Evolutionary conservation across 2,113 vertebrate species (phyloP), one percentile per base, ranked within the genome.

Genomic region (Catharus minimus): DNA sequence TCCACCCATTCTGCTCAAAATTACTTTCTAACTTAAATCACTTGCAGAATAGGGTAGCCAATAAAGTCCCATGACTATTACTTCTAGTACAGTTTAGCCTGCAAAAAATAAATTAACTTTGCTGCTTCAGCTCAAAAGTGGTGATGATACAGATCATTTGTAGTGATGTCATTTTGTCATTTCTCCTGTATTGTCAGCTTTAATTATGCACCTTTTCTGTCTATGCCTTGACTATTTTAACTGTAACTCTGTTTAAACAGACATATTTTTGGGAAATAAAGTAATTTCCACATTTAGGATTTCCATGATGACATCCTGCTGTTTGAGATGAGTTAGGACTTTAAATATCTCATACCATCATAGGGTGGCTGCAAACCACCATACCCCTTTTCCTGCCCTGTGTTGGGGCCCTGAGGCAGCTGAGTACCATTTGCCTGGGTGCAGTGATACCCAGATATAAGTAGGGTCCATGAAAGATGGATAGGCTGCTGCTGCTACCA

Each of bases 391-490:
- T 83, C 21, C 24, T 24, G 11, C 16, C 64, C 13, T 52, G 11
- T 53, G 47, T 11, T 36, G 30, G 12, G 8, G 36, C 15, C 10
- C 33, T 52, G 44, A 68, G 23, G 38, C 33, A 67, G 24, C 13
- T 27, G 11, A 62, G 15, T 39, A 10, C 1, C 0, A 1, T 41
- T 33, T 61, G 2, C 7, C 50, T 53, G 33, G 4, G 9, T 53
- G 12, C 15, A 20, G 28, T 23, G 56, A 26, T 38, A 61, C 2
- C 11, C 30, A 68, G n/a, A 7, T 20, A 28, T 0, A 9, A 8
- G 24, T 4, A 73, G 7, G 26, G n/a, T 9, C 57, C 10, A 23
- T 36, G 62, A 36, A 26, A 75, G 38, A 3, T 28, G 18, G 15
- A 4, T 7, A n/a, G 10, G 38, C 7, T 91, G 64, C 30, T 76